A percentile compares a stretch with the other conserved stretches of the same genome.
Conservation (phyloP, 2,113 vertebrate species). For the Gila orcuttii region DNA sequence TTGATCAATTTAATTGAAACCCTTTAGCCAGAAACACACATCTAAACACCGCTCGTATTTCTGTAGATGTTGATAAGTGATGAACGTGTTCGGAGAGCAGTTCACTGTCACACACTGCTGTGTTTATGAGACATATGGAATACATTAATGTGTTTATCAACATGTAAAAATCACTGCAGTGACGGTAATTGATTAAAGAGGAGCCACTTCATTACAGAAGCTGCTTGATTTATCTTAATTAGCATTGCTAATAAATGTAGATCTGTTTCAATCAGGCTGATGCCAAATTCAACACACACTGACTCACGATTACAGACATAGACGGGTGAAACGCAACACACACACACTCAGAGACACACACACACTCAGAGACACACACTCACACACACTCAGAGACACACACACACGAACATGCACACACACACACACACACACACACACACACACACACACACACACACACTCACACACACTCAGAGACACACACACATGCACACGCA, state of each 20-base stretch:
- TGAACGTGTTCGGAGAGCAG: too few species aligned
- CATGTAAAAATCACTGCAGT: slow-evolving; percentile 29
- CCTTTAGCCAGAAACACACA: too few species aligned
- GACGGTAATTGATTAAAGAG: slow-evolving; percentile 46
- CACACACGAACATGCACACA: neutral
- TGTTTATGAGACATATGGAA: slow-evolving; percentile 33
- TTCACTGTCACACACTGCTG: neutral
- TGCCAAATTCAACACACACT: neutral
- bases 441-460: neutral
- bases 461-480: too few species aligned
- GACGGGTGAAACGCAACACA: neutral
- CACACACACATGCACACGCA: too few species aligned
- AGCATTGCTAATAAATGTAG: slow-evolving; percentile 52
- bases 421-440: neutral
- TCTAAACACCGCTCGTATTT: too few species aligned
- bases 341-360: neutral
- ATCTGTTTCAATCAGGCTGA: slow-evolving; percentile 51
- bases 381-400: neutral
- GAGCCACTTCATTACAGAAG: slow-evolving; percentile 49
- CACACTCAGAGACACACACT: neutral
- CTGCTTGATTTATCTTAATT: slow-evolving; percentile 50
- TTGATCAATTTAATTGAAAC: too few species aligned
- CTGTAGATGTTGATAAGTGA: neutral
- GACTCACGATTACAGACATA: neutral
- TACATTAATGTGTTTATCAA: slow-evolving; percentile 41